These are phyloP conservation scores for Papilio polytes DNA, from an alignment of 1,140 invertebrate genomes.

Conservation along the genomic window DNA sequence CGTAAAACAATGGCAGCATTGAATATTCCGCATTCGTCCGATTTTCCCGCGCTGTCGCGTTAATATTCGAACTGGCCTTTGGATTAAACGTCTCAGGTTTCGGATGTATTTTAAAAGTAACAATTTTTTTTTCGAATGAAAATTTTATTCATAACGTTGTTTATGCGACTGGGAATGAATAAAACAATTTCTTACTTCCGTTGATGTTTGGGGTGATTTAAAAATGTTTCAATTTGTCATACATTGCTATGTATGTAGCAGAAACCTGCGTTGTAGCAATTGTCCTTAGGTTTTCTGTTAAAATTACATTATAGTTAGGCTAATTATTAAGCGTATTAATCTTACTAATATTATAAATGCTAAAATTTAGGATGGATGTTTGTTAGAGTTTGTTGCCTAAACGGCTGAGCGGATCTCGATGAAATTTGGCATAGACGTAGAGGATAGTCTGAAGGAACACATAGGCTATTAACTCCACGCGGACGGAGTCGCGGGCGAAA, in stretches of 20 bases:
- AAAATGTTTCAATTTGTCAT: background rate
- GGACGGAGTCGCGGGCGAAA: too few species aligned
- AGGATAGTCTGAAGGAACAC: too few species aligned
- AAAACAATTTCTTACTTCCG: constrained; percentile 27
- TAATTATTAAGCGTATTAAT: too few species aligned
- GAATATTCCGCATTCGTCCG: constrained; percentile 59
- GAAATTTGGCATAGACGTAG: too few species aligned
- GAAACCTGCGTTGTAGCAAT: too few species aligned
- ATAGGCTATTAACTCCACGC: too few species aligned
- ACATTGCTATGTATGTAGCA: background rate
- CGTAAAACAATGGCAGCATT: constrained; percentile 59
- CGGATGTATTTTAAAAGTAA: constrained; percentile 47
- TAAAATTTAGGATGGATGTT: too few species aligned
- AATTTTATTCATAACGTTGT: constrained; percentile 35
- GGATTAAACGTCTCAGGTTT: constrained; percentile 54
- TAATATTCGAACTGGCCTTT: constrained; percentile 64
- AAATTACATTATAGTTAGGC: too few species aligned
- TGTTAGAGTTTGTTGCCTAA: too few species aligned
- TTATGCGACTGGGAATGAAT: constrained; percentile 14
- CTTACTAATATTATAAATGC: too few species aligned
- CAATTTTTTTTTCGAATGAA: constrained; percentile 38
- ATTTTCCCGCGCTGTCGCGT: constrained; percentile 67
- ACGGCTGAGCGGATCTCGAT: too few species aligned
- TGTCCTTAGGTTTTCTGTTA: too few species aligned
- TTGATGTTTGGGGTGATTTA: background rate